Evolutionary conservation across 2,113 vertebrate genomes (phyloP).

Genomic region (Morone chrysops): DNA sequence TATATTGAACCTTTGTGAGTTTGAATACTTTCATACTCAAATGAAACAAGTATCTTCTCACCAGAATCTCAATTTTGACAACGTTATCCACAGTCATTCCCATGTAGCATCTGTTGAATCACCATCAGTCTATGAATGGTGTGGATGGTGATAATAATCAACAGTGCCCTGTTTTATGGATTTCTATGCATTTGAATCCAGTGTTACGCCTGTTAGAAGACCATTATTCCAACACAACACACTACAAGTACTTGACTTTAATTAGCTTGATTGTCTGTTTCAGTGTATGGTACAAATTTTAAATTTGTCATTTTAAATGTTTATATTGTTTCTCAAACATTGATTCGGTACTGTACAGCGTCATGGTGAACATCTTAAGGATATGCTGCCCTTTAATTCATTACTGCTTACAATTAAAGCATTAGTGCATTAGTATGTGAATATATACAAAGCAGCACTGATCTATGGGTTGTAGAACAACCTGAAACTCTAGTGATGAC

Average conservation of each 20-base stretch:
- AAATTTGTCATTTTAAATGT: no score
- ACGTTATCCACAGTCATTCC: slow-evolving; percentile 32
- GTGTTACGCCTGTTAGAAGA: slow-evolving; percentile 37
- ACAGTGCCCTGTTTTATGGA: slow-evolving; percentile 38
- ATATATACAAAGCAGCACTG: not conserved
- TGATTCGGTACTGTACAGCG: not conserved
- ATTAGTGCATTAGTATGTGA: not conserved
- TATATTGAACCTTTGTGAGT: not conserved
- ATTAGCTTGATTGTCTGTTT: slow-evolving; percentile 7
- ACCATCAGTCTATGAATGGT: slow-evolving; percentile 18
- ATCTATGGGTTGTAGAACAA: not conserved
- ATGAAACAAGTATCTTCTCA: no score
- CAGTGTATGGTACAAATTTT: not conserved
- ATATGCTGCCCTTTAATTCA: not conserved
- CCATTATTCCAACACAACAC: not conserved
- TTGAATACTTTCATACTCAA: not conserved
- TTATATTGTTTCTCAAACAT: no score
- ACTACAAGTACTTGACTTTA: not conserved
- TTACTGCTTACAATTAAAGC: not conserved
- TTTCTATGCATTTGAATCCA: slow-evolving; percentile 52
- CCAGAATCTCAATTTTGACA: slow-evolving; percentile 8
- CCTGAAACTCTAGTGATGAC: not conserved
- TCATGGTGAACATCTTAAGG: not conserved
- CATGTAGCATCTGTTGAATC: slow-evolving; percentile 47
- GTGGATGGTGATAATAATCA: slow-evolving; percentile 51